Conservation (phyloP, 1,140 invertebrate species). For the Saccostrea echinata region DNA sequence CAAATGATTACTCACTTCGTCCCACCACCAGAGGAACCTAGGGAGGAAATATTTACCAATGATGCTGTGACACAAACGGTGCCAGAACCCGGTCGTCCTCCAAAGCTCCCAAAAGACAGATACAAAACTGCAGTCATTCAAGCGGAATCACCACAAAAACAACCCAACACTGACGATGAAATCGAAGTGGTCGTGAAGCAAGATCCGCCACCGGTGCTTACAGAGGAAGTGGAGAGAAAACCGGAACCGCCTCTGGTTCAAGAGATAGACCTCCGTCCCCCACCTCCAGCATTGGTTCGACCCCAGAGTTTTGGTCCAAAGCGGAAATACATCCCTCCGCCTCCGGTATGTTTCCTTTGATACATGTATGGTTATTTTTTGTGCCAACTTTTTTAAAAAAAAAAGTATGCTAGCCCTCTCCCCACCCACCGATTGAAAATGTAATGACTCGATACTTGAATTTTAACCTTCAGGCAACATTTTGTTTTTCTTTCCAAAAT, state of each 20-base stretch:
- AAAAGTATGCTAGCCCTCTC: too few species aligned
- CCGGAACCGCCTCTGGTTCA: not conserved
- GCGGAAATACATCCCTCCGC: not conserved
- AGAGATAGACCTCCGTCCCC: not conserved
- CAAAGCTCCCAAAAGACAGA: constrained; percentile 6
- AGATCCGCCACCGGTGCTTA: not conserved
- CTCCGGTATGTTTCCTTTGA: constrained; percentile 7
- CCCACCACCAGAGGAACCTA: not conserved
- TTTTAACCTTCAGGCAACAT: too few species aligned
- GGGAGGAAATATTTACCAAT: not conserved
- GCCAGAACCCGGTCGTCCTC: not conserved
- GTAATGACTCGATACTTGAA: too few species aligned
- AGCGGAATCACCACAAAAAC: not conserved
- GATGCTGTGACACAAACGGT: not conserved
- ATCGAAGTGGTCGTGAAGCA: constrained; percentile 13
- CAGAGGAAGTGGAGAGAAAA: not conserved
- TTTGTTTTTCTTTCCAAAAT: too few species aligned
- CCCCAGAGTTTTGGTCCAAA: constrained; percentile 8
- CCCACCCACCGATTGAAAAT: too few species aligned
- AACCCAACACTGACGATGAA: not conserved
- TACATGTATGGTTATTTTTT: not conserved
- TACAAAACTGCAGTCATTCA: not conserved
- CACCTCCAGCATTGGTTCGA: not conserved
- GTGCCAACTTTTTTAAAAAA: too few species aligned
- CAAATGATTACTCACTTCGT: constrained; percentile 11